Base-by-base conservation (phyloP, 1,140 invertebrate genomes). In the Drosophila tani region DNA sequence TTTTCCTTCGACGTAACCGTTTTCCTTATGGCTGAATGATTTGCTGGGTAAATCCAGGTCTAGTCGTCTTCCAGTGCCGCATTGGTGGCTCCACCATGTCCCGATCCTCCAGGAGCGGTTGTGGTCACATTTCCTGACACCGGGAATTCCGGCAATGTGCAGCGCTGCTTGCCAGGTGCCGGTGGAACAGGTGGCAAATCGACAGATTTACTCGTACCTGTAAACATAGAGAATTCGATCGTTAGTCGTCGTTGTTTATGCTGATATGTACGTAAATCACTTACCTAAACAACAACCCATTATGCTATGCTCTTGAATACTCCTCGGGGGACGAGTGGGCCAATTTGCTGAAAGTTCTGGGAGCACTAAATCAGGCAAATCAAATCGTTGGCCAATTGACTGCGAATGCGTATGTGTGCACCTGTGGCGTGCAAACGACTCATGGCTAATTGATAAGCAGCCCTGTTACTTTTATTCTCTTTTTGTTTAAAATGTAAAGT, bases 221-320 rank as follows among this genome's bases (percentile, higher is more conserved):
- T 43, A 60, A 66, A 27, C 40, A 50, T 41, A 62, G 6, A 62
- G 14, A 62, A 55, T 40, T 46, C n/a, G 53, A 35, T 38, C n/a
- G 45, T 62, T 50, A 55, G 47, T 58, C 40, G 7, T 27, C 46
- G 11, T 43, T 55, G 59, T 24, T 51, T 63, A 41, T 46, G 47
- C 21, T 17, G 50, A 35, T 69, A 59, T 45, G 49, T 69, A 59
- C 29, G 51, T 29, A 53, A 21, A 58, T 53, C 27, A 53, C 83
- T 91, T 84, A 91, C 87, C 75, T 41, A 51, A 91, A 74, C 87
- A 91, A 76, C 88, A 66, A 82, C 87, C 87, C 87, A 91, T 90
- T 64, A 47, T 88, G 57, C 9, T 68, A 53, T 19, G 53, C 63
- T 43, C 38, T 68, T 70, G 21, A 68, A 51, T 60, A 46, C 21